A percentile compares a stretch with the other conserved stretches of the same genome.
Conservation (phyloP, 2,113 vertebrate species). For the Brienomyrus longianalis region DNA sequence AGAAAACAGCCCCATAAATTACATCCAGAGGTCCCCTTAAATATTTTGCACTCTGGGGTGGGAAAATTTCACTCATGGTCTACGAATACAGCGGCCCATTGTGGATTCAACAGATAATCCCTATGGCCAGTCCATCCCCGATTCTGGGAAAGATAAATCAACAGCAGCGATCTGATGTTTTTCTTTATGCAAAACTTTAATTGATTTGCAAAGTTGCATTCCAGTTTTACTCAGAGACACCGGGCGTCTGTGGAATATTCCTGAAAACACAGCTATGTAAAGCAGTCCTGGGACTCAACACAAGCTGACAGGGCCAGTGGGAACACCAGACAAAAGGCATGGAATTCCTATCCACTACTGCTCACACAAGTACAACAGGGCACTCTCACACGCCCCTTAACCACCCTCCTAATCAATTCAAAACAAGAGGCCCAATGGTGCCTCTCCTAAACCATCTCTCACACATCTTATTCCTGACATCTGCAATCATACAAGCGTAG, state of each 20-base stretch:
- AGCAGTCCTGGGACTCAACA: background rate
- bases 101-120: background rate
- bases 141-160: background rate
- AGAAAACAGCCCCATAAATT: background rate
- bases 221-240: background rate
- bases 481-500: background rate
- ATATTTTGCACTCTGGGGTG: background rate
- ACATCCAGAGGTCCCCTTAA: background rate
- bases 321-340: background rate
- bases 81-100: background rate
- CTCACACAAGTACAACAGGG: background rate
- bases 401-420: slow-evolving; percentile 6
- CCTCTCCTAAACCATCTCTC: background rate
- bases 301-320: background rate
- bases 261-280: background rate
- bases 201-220: background rate
- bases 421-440: background rate
- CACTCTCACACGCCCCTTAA: background rate
- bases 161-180: background rate
- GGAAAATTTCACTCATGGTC: background rate
- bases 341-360: background rate
- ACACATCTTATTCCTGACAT: background rate
- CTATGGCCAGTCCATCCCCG: background rate
- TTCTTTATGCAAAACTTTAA: background rate
- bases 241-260: background rate